These are phyloP conservation scores for Darwinula stevensoni DNA, from an alignment of 2,888 invertebrate genomes.

Conservation along the genomic window DNA sequence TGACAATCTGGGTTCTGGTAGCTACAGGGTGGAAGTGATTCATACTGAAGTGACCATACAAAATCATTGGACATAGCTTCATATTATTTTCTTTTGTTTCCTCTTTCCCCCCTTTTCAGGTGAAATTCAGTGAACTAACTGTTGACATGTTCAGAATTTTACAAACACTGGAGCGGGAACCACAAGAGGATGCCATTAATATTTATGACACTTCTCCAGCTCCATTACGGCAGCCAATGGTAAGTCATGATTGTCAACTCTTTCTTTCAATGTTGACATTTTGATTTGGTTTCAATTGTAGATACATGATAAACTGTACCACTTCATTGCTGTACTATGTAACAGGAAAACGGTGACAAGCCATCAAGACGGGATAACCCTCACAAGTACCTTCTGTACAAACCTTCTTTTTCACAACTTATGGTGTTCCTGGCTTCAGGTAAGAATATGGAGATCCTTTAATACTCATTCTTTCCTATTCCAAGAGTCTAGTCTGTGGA, in stretches of 20 bases:
- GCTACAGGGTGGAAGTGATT: not conserved
- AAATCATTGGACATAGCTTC: not conserved
- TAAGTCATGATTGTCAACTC: constrained; percentile 13
- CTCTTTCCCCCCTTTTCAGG: too few relatives aligned
- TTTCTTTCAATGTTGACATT: constrained; percentile 4
- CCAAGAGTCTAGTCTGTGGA: too few relatives aligned
- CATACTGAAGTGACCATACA: not conserved
- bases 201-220: constrained; percentile 37
- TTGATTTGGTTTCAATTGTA: constrained; percentile 1
- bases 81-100: constrained; percentile 5
- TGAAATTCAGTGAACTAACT: constrained; percentile 82
- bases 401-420: constrained; percentile 74
- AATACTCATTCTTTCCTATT: not conserved
- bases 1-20: too few relatives aligned
- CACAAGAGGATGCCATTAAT: constrained; percentile 47
- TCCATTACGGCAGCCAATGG: constrained; percentile 32
- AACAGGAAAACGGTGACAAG: constrained; percentile 34
- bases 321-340: too few relatives aligned
- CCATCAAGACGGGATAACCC: constrained; percentile 55
- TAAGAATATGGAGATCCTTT: constrained; percentile 8
- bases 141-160: constrained; percentile 95
- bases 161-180: constrained; percentile 74
- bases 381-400: constrained; percentile 83
- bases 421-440: constrained; percentile 56
- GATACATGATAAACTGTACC: too few relatives aligned